Base-by-base conservation (phyloP, 2,797 vertebrate species). In the Petrocephalus sullivani region DNA sequence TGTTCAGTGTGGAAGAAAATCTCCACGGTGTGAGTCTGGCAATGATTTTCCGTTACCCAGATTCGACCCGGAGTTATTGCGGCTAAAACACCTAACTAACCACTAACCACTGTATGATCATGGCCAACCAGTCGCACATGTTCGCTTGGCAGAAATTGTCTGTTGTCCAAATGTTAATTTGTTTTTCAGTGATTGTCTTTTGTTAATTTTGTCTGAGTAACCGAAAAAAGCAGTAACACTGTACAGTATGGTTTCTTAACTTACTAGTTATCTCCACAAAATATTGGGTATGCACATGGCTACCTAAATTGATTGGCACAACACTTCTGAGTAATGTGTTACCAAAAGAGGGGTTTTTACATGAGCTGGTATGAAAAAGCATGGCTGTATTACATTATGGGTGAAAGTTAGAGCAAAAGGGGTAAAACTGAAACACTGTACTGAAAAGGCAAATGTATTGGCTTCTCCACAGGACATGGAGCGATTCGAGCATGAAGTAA, bases 401-500 rank as follows among this genome's bases (percentile, higher is more conserved):
- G 16, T 46, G 71, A 78, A 16, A 7, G 12, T 75, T 6, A 41
- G 5, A 41, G 71, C 37, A n/a, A 46, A 78, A 78, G n/a, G 6
- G 16, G 71, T 46, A 9, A 78, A 49, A 41, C 2, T 49, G 37
- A 49, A n/a, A 78, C 16, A 8, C 16, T n/a, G 19, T 8, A n/a
- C 16, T 78, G 71, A 46, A 46, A 51, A 64, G 57, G 37, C 9
- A 23, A 12, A 10, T 19, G 37, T 87, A 2, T 49, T 10, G 46
- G 19, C 85, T 60, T 92, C 46, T 87, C 81, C 60, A 33, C 83
- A 99, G 98, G 98, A 99, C 91, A 97, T 99, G 96, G 94, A 96
- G 90, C 96, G 94, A 90, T 96, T 99, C 93, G 98, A 99, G 95
- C 93, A 93, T 0, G 97, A 99, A 90, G 94, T 99, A 49, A 97